Conservation (phyloP, 2,888 invertebrate species). For the Limulus polyphemus region DNA sequence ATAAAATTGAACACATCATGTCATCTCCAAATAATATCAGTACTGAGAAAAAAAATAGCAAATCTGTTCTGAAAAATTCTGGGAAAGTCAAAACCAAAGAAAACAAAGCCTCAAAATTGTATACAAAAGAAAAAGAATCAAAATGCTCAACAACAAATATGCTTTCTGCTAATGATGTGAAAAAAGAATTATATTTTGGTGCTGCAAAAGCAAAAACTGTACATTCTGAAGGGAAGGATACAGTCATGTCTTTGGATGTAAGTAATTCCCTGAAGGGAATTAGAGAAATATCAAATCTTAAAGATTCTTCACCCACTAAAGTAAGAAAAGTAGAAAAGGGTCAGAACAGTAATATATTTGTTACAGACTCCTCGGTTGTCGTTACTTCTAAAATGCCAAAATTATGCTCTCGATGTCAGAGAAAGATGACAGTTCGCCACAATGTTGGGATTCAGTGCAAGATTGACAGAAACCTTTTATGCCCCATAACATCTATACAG, state of each 20-base stretch:
- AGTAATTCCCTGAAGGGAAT: neutral
- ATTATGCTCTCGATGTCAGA: conserved; percentile 18
- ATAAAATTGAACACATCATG: neutral
- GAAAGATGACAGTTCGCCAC: conserved; percentile 12
- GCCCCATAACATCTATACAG: conserved; percentile 5
- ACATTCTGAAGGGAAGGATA: neutral
- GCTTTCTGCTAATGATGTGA: too few species aligned
- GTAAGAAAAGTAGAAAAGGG: neutral
- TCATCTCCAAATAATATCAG: neutral
- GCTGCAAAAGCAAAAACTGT: neutral
- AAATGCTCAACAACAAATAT: too few species aligned
- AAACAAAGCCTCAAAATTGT: too few species aligned
- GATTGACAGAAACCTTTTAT: conserved; percentile 12
- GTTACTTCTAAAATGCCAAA: conserved; percentile 2
- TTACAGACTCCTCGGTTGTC: neutral
- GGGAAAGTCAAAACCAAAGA: too few species aligned
- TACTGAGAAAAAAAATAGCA: too few species aligned
- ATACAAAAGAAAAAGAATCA: too few species aligned
- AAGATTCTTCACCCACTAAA: neutral
- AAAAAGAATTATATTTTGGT: too few species aligned
- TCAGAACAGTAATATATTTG: neutral
- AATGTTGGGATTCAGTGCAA: conserved; percentile 24
- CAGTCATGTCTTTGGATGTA: neutral
- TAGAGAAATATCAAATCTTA: neutral
- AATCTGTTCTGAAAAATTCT: too few species aligned